Percentiles rank a stretch among this genome's conserved stretches.
phyloP scores from a whole-genome alignment of 2,113 vertebrate species.

The Sorex araneus region DNA sequence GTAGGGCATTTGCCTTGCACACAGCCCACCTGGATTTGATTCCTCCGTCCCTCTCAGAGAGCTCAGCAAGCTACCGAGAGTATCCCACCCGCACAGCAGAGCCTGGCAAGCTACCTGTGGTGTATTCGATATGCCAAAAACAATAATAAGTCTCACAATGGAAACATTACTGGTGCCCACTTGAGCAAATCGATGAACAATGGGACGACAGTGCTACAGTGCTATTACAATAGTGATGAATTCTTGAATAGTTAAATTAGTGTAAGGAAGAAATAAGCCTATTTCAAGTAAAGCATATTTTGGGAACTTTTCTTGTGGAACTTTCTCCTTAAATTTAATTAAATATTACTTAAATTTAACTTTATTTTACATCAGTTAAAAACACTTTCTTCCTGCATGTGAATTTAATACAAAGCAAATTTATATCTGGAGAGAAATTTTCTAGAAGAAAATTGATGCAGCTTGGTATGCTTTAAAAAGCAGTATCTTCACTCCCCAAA shows the following conservation, averaged over 20 bases:
- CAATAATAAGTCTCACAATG: too few species aligned
- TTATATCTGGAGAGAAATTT: slow-evolving; percentile 18
- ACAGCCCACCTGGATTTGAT: too few species aligned
- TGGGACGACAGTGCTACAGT: too few species aligned
- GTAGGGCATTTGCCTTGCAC: too few species aligned
- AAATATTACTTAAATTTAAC: not conserved
- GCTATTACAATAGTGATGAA: not conserved
- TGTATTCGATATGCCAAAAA: too few species aligned
- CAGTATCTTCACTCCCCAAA: not conserved
- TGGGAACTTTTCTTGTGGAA: not conserved
- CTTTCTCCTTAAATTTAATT: not conserved
- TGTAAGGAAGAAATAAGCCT: not conserved
- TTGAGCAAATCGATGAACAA: too few species aligned
- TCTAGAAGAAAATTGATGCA: slow-evolving; percentile 40
- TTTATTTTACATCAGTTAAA: slow-evolving; percentile 30
- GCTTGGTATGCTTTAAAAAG: slow-evolving; percentile 20
- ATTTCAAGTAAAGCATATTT: not conserved
- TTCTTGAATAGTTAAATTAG: not conserved
- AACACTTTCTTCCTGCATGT: not conserved
- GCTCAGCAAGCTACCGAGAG: too few species aligned
- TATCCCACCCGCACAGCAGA: too few species aligned
- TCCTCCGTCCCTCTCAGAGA: too few species aligned
- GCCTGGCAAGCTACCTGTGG: too few species aligned
- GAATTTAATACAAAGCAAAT: not conserved
- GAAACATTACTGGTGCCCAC: too few species aligned